These are phyloP conservation scores for Coremacera marginata DNA, from an alignment of 2,888 invertebrate species.

Conservation along the genomic window DNA sequence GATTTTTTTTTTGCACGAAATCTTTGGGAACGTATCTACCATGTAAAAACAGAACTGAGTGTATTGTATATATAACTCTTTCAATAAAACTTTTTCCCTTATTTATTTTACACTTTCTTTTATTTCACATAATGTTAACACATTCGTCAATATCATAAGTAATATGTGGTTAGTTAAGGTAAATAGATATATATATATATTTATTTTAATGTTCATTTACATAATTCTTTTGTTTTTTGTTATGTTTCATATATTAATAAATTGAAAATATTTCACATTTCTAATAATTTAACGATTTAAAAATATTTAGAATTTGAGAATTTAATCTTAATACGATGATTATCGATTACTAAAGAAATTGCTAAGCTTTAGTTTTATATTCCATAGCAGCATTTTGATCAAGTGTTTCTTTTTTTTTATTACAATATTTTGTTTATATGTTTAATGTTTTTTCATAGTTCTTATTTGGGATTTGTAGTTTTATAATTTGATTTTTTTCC, in stretches of 20 bases:
- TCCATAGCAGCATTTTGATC: constrained; percentile 26
- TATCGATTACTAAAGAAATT: constrained; percentile 30
- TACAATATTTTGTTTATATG: neutral
- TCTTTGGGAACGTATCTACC: no score
- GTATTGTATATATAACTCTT: no score
- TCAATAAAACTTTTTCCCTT: neutral
- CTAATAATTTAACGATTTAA: constrained; percentile 30
- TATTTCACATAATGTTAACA: constrained; percentile 26
- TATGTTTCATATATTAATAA: neutral
- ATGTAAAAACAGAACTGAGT: no score
- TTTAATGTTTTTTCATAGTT: neutral
- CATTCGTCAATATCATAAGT: constrained; percentile 14
- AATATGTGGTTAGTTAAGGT: constrained; percentile 14
- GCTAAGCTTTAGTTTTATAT: constrained; percentile 15
- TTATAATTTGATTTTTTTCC: constrained; percentile 20
- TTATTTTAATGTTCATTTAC: constrained; percentile 12
- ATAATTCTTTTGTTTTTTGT: constrained; percentile 11
- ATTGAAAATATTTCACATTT: constrained; percentile 16
- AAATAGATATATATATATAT: constrained; percentile 19
- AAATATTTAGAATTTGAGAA: constrained; percentile 34
- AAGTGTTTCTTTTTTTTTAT: constrained; percentile 9
- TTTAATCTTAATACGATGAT: constrained; percentile 26
- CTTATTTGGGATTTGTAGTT: neutral
- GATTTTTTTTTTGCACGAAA: no score
- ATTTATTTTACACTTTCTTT: constrained; percentile 14